Conservation (phyloP, 2,888 invertebrate species). For the Ormyrus nitidulus region DNA sequence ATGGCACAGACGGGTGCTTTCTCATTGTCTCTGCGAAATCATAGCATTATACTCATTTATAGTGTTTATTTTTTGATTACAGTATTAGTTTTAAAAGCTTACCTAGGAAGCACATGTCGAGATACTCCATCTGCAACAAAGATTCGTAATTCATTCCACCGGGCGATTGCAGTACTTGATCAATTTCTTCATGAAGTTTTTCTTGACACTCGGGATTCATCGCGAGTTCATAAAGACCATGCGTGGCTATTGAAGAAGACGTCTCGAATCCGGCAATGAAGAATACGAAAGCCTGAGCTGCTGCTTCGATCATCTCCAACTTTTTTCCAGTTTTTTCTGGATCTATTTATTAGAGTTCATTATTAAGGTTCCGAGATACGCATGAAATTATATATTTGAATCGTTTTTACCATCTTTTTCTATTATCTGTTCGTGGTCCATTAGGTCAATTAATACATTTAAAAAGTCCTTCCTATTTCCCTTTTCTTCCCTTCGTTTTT, state of each 20-base stretch:
- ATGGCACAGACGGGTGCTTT: slow-evolving; percentile 71
- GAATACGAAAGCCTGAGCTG: slow-evolving; percentile 73
- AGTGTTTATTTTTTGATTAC: too few relatives aligned
- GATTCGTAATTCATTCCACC: slow-evolving; percentile 72
- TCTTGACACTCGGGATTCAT: slow-evolving; percentile 70
- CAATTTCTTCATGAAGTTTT: slow-evolving; percentile 71
- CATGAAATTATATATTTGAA: too few relatives aligned
- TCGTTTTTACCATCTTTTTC: too few relatives aligned
- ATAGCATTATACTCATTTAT: too few relatives aligned
- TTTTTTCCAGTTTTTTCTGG: too few relatives aligned
- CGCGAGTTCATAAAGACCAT: slow-evolving; percentile 74
- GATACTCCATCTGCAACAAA: slow-evolving; percentile 73
- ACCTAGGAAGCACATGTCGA: slow-evolving; percentile 74
- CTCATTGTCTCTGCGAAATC: slow-evolving; percentile 53
- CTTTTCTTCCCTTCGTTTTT: slow-evolving; percentile 57
- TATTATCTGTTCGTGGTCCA: slow-evolving; percentile 47
- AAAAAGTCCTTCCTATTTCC: slow-evolving; percentile 65
- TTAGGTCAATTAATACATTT: slow-evolving; percentile 63
- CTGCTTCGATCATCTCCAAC: slow-evolving; percentile 60
- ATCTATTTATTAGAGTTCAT: too few relatives aligned
- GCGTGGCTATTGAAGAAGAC: slow-evolving; percentile 75
- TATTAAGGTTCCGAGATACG: too few relatives aligned
- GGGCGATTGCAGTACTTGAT: slow-evolving; percentile 38
- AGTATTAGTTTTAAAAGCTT: slow-evolving; percentile 3
- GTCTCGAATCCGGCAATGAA: slow-evolving; percentile 76